A percentile compares a stretch with the other conserved stretches of the same genome.
Conservation (phyloP, 1,140 invertebrate species). For the Lineus longissimus region DNA sequence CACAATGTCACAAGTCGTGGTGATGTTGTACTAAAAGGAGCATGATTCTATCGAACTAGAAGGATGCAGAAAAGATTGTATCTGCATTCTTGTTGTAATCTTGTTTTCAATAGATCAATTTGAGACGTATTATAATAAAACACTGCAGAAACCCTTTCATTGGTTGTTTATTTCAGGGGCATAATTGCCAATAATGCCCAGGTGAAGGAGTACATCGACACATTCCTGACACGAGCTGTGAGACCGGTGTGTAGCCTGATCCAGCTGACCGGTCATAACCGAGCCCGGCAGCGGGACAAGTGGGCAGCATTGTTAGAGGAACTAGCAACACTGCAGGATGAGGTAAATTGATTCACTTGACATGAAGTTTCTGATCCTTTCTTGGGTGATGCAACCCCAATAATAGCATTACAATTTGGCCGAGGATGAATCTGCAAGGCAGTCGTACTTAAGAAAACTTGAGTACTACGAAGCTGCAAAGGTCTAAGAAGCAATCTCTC, state of each 20-base stretch:
- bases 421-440: background rate
- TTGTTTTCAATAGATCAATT: no score
- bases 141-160: constrained; percentile 65
- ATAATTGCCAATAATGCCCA: constrained; percentile 52
- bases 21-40: background rate
- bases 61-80: no score
- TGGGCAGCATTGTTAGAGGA: constrained; percentile 84
- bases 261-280: constrained; percentile 90
- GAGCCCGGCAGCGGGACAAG: constrained; percentile 90
- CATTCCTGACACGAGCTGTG: constrained; percentile 82
- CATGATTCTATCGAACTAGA: no score
- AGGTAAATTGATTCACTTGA: constrained; percentile 61
- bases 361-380: constrained; percentile 8
- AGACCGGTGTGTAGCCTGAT: constrained; percentile 80
- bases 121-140: no score
- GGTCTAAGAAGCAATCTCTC: no score
- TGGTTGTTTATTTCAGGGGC: constrained; percentile 29
- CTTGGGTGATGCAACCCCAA: no score
- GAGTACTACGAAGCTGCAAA: no score
- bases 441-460: no score
- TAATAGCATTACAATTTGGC: background rate
- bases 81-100: no score
- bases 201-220: constrained; percentile 82
- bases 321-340: constrained; percentile 87
- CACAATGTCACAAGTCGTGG: constrained; percentile 30